Conservation (phyloP, 2,797 vertebrate species). For the Tauraco hartlaubi region DNA sequence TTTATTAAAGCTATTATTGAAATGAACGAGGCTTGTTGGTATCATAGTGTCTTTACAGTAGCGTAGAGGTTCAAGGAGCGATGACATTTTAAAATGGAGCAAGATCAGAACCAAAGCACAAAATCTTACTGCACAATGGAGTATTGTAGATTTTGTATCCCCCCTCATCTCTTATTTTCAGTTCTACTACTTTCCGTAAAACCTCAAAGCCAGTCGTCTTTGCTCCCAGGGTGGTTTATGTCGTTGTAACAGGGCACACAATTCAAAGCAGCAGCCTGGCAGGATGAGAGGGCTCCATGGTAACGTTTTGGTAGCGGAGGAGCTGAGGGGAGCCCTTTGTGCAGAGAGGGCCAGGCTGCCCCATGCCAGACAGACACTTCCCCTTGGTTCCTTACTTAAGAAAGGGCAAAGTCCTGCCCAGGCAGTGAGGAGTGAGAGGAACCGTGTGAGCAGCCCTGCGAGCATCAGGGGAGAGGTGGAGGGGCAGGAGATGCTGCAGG, state of each 20-base stretch:
- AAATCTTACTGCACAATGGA: neutral
- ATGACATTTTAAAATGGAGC: neutral
- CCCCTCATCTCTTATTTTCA: neutral
- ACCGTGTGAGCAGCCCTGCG: neutral
- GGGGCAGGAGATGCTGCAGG: neutral
- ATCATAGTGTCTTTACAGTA: neutral
- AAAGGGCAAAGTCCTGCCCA: neutral
- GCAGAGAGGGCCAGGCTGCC: neutral
- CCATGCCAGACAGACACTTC: rapidly evolving
- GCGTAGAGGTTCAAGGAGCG: neutral
- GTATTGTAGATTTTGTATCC: neutral
- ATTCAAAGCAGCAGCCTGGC: rapidly evolving
- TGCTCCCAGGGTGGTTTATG: neutral
- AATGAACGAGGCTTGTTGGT: neutral
- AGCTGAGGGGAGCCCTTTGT: neutral
- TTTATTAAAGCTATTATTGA: neutral
- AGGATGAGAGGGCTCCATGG: neutral
- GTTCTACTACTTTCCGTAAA: neutral
- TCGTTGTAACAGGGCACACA: neutral
- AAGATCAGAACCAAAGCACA: neutral
- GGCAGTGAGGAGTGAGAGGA: neutral
- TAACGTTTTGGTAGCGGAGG: neutral
- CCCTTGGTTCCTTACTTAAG: neutral
- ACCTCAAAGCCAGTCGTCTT: neutral
- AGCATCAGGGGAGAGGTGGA: neutral